Evolutionary conservation across 2,113 vertebrate genomes (phyloP).

Genomic region (Malurus melanocephalus): DNA sequence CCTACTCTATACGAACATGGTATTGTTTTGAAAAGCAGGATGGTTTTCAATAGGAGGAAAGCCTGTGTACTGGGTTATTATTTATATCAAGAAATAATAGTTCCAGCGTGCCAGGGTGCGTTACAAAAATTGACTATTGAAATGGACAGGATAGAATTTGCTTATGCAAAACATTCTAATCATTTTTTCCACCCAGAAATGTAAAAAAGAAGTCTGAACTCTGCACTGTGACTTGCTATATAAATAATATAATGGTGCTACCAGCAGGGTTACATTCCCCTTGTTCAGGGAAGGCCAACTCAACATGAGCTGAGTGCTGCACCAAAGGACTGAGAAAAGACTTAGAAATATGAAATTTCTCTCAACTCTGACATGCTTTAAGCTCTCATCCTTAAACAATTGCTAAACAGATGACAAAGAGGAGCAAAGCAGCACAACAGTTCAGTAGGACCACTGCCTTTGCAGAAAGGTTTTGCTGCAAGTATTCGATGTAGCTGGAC

Average conservation of each 20-base stretch:
- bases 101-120: neutral
- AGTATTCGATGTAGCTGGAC: neutral
- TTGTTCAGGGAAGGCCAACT: constrained; percentile 12
- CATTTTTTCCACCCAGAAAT: constrained; percentile 6
- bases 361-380: constrained; percentile 11
- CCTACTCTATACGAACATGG: neutral
- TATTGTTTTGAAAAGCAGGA: neutral
- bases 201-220: constrained; percentile 6
- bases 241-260: constrained; percentile 32
- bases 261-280: constrained; percentile 44
- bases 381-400: neutral
- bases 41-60: neutral
- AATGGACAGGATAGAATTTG: constrained; percentile 18
- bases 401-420: neutral
- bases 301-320: neutral
- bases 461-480: neutral
- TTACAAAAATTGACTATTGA: constrained; percentile 12
- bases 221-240: constrained; percentile 18
- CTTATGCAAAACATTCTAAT: constrained; percentile 44
- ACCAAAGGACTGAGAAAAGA: neutral
- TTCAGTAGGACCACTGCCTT: neutral
- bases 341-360: neutral
- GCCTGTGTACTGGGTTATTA: neutral
- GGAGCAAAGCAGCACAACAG: neutral
- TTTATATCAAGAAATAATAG: constrained; percentile 25